Evolutionary conservation across 2,113 vertebrate species (phyloP).

Genomic region (Tichodroma muraria): DNA sequence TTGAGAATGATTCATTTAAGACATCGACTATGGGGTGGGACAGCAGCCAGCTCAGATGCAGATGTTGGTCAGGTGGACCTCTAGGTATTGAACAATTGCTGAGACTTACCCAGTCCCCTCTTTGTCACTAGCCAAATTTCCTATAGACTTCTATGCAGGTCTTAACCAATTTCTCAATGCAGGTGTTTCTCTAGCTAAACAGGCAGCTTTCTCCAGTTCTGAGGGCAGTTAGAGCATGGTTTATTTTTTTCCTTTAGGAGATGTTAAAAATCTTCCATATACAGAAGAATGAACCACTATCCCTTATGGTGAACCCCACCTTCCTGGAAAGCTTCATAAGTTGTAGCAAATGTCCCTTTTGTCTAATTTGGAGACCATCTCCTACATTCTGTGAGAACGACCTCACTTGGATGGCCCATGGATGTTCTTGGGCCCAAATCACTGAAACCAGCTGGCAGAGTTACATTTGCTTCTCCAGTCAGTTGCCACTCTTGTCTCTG

Average conservation of each 20-base stretch:
- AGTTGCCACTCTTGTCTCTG: neutral
- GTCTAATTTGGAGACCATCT: neutral
- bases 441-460: neutral
- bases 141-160: neutral
- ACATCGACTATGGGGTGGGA: neutral
- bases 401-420: neutral
- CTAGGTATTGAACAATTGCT: neutral
- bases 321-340: neutral
- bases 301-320: neutral
- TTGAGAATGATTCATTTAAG: neutral
- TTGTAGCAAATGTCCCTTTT: neutral
- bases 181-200: neutral
- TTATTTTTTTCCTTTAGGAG: neutral
- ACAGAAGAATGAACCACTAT: neutral
- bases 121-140: neutral
- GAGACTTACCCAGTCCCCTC: neutral
- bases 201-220: neutral
- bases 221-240: neutral
- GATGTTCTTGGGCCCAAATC: neutral
- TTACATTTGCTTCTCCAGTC: neutral
- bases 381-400: neutral
- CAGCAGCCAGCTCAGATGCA: neutral
- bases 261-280: neutral
- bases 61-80: neutral
- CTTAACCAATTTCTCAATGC: neutral